phyloP scores from a whole-genome alignment of 2,113 vertebrate genomes.

The Pomatorhinus ruficollis region DNA sequence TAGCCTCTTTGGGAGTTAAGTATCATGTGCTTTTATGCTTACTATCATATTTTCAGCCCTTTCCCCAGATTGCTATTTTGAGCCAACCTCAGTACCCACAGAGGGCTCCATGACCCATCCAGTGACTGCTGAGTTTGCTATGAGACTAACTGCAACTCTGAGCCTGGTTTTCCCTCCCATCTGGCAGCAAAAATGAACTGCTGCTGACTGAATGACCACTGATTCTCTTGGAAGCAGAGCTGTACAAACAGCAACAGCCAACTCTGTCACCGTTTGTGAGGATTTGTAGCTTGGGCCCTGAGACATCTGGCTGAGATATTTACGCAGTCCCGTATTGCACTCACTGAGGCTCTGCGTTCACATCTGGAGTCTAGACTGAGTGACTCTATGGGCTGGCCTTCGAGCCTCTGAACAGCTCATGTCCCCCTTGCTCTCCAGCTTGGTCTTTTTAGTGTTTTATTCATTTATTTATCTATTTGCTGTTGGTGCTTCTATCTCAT shows the following conservation, averaged over 20 bases:
- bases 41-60: not conserved
- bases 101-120: conserved; percentile 9
- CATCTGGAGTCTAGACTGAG: conserved; percentile 90
- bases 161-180: conserved; percentile 27
- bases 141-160: conserved; percentile 24
- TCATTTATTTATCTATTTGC: conserved; percentile 49
- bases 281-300: conserved; percentile 75
- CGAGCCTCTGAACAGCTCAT: conserved; percentile 53
- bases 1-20: not conserved
- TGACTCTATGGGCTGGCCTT: conserved; percentile 74
- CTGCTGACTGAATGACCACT: conserved; percentile 62
- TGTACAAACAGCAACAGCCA: conserved; percentile 71
- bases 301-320: conserved; percentile 84
- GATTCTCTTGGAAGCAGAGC: conserved; percentile 55
- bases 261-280: conserved; percentile 71
- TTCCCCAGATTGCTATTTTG: not conserved
- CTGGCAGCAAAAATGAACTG: conserved; percentile 40
- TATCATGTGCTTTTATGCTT: conserved; percentile 6
- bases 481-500: conserved; percentile 41
- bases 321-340: conserved; percentile 60
- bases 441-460: conserved; percentile 32
- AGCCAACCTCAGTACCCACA: not conserved
- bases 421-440: conserved; percentile 14
- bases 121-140: conserved; percentile 15
- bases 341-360: conserved; percentile 59